Evolutionary conservation across 2,797 vertebrate genomes (phyloP), one percentile per base, ranked within the genome.

Genomic region (Lemur catta): DNA sequence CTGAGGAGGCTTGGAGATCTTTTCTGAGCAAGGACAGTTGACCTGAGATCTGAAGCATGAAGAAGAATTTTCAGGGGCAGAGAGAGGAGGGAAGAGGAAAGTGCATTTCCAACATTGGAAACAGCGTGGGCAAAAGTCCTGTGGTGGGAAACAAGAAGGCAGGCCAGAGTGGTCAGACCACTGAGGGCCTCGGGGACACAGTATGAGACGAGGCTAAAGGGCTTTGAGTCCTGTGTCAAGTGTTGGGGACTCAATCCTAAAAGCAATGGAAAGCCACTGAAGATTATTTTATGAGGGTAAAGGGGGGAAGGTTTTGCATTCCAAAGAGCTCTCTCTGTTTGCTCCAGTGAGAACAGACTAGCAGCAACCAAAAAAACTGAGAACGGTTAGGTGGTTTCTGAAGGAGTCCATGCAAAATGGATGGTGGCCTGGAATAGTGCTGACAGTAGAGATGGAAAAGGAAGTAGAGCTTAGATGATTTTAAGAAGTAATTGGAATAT

Each of bases 141-240:
- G n/a, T 24, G 13, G 38, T 30, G 6, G 38, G 59, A 61, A 82
- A 52, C n/a, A 46, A 20, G 20, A 82, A 26, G 38, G 57, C 43
- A 57, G 14, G 14, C 3, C 11, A 24, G 57, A 26, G 12, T 13
- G 15, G 22, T 1, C 10, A 26, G 35, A 46, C 11, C 10, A 3
- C 89, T 28, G 38, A 75, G 50, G 3, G 15, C 20, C 12, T 0
- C 0, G 1, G 41, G 14, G 8, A 15, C 38, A 28, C 4, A 4
- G 5, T 4, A 41, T 4, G 12, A 28, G 12, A 30, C 6, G 7
- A 52, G n/a, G 38, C 35, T 30, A 18, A 89, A 55, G 33, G 43
- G 11, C 18, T 92, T 74, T 75, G 28, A 46, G 52, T 46, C 9
- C 24, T 26, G 18, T 59, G 33, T 48, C 35, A 65, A 94, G 4